These are phyloP conservation scores for Henicopernis longicauda DNA, from an alignment of 2,113 vertebrate genomes.

Conservation along the genomic window DNA sequence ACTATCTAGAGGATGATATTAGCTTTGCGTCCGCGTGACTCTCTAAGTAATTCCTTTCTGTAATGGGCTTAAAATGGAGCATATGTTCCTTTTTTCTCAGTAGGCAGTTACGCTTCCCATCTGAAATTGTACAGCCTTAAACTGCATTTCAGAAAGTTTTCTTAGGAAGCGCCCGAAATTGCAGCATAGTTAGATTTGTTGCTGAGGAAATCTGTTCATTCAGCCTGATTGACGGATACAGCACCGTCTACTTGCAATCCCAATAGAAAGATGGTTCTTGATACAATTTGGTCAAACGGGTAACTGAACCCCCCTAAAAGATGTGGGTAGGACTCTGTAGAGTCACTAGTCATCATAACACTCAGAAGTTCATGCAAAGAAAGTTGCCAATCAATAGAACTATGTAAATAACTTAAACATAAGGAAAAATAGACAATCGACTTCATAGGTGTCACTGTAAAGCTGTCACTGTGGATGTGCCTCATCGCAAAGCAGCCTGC, in stretches of 20 bases:
- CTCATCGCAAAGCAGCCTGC: not conserved
- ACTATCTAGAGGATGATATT: conserved; percentile 6
- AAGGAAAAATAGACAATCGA: not conserved
- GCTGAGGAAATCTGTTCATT: not conserved
- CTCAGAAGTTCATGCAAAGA: not conserved
- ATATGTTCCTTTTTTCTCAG: conserved; percentile 39
- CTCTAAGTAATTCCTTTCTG: conserved; percentile 10
- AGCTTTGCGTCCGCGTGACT: not conserved
- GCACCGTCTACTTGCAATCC: not conserved
- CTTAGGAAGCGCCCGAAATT: not conserved
- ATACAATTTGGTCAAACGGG: not conserved
- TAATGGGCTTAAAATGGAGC: conserved; percentile 34
- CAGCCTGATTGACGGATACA: not conserved
- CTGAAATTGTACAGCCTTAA: not conserved
- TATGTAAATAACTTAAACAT: not conserved
- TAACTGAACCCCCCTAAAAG: not conserved
- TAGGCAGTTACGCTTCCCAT: conserved; percentile 10
- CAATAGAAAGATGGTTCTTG: not conserved
- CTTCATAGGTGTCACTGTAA: not conserved
- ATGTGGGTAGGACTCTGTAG: not conserved
- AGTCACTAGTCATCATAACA: not conserved
- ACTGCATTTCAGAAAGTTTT: not conserved
- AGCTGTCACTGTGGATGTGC: not conserved
- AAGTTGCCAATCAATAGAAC: not conserved
- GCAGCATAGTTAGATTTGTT: not conserved